Base-by-base conservation (phyloP, 2,888 invertebrate species). In the Apocheima hispidaria region DNA sequence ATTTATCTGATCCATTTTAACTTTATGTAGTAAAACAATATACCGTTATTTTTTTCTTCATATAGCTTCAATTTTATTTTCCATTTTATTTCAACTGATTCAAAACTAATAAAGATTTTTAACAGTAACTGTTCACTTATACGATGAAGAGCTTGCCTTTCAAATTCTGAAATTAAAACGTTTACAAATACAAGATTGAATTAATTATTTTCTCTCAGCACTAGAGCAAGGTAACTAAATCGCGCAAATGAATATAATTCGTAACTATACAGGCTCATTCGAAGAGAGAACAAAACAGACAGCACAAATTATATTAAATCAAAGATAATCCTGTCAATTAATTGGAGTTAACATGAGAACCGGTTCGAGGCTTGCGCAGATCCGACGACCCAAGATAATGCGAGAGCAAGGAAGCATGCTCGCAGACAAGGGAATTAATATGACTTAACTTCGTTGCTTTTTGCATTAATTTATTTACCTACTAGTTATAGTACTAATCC, bases 291-390 rank as follows among this genome's bases (percentile, higher is more conserved):
- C 87, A 88, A 88, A 89, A 88, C 87, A 90, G 90, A 91, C 88
- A 85, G 79, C 78, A 90, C 88, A 90, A 90, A 91, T 90, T 86
- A 87, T 90, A 90, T 91, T 90, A 88, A 90, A 90, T 92, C 91
- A 86, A 84, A 90, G 90, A 90, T 92, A 92, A 92, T 91, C 92
- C 89, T 86, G 89, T 90, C 92, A 91, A 92, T 92, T 92, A 92
- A 92, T 92, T 87, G 90, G 92, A 88, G 81, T 92, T 91, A 90
- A 82, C 84, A 89, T 84, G 84, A 84, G 82, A 90, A 89, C 89
- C 87, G 89, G 90, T 89, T 79, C 78, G 78, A 80, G 85, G 90
- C 90, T 86, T 88, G 90, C 90, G 89, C 86, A 81, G 80, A 83
- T 82, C 79, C 81, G 82, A 80, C 80, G 83, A 80, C 72, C 77